Evolutionary conservation across 30 jellyfish, hydroid and myxozoan genomes (phyloP), one percentile per base, ranked within the genome.

Genomic region (Mastigias papua): DNA sequence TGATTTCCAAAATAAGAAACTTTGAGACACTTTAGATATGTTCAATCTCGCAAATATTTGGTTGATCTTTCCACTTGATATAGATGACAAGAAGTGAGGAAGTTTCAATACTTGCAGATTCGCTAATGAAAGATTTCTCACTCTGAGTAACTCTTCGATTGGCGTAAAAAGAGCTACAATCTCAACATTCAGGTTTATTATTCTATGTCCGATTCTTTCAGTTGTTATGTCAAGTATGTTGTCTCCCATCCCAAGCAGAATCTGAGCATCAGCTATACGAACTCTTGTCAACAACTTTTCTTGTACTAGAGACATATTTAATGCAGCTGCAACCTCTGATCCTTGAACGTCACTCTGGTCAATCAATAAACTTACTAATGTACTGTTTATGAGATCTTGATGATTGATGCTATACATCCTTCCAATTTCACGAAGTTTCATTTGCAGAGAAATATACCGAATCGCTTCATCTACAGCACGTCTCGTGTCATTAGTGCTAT

Each of bases 211-310:
- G 11, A 63, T 48, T 19, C 65, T 15, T 23, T 65, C 84, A 1
- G 77, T 28, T 0, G 83, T 22, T 51, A 81, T 20, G 1, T 21
- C 32, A 34, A 69, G 20, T 9, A 69, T 34, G 1, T 31, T 74
- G 4, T 34, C 58, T 17, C 73, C 15, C n/a, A 58, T 31, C 1
- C 89, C 91, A 35, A 69, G 51, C 37, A 81, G 65, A 10, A 81
- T 33, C 64, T 81, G 63, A 13, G 91, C 84, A 67, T 81, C 91
- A 35, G 5, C 66, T 0, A 51, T 28, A 29, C 54, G 51, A 26
- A 68, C 91, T 54, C 91, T 81, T 19, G 42, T 68, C 37, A 81
- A 49, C 16, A 81, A 76, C 48, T 21, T 28, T 37, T 81, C 91
- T 48, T 81, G 84, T 7, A 37, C 48, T 15, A 17, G 15, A 1